These are phyloP conservation scores for Leptinotarsa lineolata DNA, from an alignment of 1,140 invertebrate genomes.

Conservation along the genomic window DNA sequence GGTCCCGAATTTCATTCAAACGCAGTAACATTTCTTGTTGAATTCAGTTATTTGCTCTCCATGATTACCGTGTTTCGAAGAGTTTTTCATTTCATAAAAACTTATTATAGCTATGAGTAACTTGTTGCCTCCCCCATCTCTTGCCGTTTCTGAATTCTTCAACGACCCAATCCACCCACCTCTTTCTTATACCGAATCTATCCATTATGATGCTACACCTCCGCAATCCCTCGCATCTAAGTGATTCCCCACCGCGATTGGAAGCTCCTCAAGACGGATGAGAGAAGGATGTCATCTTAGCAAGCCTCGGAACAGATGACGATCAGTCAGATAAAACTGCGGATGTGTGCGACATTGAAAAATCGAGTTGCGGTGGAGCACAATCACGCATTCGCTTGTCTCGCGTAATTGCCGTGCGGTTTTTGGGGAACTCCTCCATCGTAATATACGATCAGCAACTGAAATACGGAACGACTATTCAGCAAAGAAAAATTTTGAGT, in stretches of 20 bases:
- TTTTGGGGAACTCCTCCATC: background rate
- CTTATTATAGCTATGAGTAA: too few relatives aligned
- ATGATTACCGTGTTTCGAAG: too few relatives aligned
- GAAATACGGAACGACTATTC: too few relatives aligned
- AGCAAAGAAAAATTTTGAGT: too few relatives aligned
- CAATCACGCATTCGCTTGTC: slow-evolving; percentile 29
- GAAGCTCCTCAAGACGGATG: slow-evolving; percentile 41
- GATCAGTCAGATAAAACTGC: slow-evolving; percentile 40
- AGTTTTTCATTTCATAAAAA: too few relatives aligned
- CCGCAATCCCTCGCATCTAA: background rate
- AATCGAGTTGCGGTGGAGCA: slow-evolving; percentile 32
- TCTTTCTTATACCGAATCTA: background rate
- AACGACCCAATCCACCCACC: background rate
- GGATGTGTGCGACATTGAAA: slow-evolving; percentile 39
- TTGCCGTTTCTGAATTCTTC: too few relatives aligned
- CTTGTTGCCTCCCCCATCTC: too few relatives aligned
- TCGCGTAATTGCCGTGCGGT: slow-evolving; percentile 24
- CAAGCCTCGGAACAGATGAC: slow-evolving; percentile 41
- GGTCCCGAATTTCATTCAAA: too few relatives aligned
- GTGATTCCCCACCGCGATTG: slow-evolving; percentile 8
- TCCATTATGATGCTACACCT: slow-evolving; percentile 1
- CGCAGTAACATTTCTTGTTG: too few relatives aligned
- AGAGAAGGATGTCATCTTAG: slow-evolving; percentile 43
- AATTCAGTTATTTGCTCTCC: too few relatives aligned
- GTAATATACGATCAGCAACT: too few relatives aligned